Evolutionary conservation across 92 coral and sea anemone species (phyloP), one percentile per base, ranked within the genome.

Genomic region (Montipora capitata): DNA sequence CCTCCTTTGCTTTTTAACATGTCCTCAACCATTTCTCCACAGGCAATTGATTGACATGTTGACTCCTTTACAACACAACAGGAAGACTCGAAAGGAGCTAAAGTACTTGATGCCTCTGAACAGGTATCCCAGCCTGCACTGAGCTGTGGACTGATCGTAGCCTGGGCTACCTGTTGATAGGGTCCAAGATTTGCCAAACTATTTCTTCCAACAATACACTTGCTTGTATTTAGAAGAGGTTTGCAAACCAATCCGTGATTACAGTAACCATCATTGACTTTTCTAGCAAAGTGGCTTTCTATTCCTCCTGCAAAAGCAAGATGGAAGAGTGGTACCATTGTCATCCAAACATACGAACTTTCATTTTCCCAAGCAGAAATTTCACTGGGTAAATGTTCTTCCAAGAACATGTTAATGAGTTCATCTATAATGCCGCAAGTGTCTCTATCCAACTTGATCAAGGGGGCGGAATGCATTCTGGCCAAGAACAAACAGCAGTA

Each of bases 291-390:
- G 14, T 43, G 16, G 40, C 69, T 48, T n/a, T 68, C 12, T 4
- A 66, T 38, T 4, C 97, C 97, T 4, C 70, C 83, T 3, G 99
- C 94, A 83, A 94, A 96, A n/a, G 94, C 96, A 49, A 96, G 79
- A 62, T 95, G 98, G 40, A 95, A 89, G 3, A 94, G 74, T 0
- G 99, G 99, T 7, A 88, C 87, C 40, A 96, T 87, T n/a, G 98
- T 93, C 85, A 96, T 92, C 99, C 99, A 96, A 2, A 96, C 98
- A 56, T 93, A 96, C 54, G 78, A 64, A 49, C 79, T 83, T 13
- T 85, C 84, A 45, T 65, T 83, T 66, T 96, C 96, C 81, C 82
- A 95, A 14, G 45, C 63, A 17, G 92, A 78, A 49, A 96, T 90
- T 74, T 82, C 87, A 20, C 62, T 38, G 38, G 96, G 94, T 3